A percentile compares a stretch with the other conserved stretches of the same genome.
Conservation (phyloP, 2,113 vertebrate genomes). For the Pelodiscus sinensis region DNA sequence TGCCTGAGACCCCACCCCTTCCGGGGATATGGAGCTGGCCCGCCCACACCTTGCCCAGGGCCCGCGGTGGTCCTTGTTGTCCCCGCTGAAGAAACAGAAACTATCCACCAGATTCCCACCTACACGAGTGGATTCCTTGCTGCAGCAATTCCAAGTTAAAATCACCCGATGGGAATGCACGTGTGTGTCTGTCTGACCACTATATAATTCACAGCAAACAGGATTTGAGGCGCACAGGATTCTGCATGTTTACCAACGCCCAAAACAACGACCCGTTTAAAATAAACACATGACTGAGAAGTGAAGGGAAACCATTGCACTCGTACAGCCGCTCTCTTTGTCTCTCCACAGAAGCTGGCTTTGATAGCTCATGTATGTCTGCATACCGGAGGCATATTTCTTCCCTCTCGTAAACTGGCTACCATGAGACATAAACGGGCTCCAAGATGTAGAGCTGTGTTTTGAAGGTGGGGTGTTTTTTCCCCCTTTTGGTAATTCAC, state of each 20-base stretch:
- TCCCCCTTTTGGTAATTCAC: neutral
- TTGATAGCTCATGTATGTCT: fast-evolving
- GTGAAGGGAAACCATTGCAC: neutral
- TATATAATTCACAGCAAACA: neutral
- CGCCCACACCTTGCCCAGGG: too few species aligned
- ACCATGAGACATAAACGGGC: fast-evolving
- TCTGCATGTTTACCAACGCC: neutral
- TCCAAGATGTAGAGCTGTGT: neutral
- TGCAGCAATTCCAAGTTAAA: neutral
- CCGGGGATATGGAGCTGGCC: too few species aligned
- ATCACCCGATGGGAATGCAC: neutral
- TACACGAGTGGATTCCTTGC: neutral
- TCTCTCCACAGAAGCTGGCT: fast-evolving
- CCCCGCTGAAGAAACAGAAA: neutral
- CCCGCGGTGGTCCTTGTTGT: too few species aligned
- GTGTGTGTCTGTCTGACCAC: neutral
- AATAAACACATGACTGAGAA: neutral
- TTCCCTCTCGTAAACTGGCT: neutral
- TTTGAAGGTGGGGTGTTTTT: neutral
- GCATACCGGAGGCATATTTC: neutral
- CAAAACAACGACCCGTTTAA: slow-evolving; percentile 10
- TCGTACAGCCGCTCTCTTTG: neutral
- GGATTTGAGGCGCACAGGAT: neutral
- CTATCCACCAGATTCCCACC: slow-evolving; percentile 22
- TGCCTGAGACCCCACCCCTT: too few species aligned